Base-by-base conservation (phyloP, 2,888 invertebrate genomes). In the Callyntrura guangdongensis region DNA sequence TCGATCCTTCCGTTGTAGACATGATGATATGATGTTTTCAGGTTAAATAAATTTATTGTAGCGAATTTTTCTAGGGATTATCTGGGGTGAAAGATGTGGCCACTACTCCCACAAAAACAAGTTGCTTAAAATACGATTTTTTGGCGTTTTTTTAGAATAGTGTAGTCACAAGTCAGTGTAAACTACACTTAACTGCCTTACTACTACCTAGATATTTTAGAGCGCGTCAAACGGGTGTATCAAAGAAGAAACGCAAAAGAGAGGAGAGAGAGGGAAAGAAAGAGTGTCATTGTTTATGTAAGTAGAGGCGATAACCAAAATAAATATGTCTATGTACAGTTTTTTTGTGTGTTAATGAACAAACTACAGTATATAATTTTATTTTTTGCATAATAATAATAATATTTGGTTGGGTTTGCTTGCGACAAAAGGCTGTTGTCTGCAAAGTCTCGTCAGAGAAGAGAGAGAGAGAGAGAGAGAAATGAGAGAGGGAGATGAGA, bases 221-320 rank as follows among this genome's bases (percentile, higher is more conserved):
- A 74, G 47, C 47, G 47, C 27, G n/a, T 12, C 17, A 74, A 20
- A 77, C 36, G 36, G 36, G 2, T 36, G 36, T 36, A 36, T 22
- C 14, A 22, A 27, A 77, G 25, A 27, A 77, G 20, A n/a, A n/a
- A n/a, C n/a, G n/a, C n/a, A n/a, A 36, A 36, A 36, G 36, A 36
- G 3, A 36, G 6, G 6, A 4, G 36, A 6, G 36, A 36, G 36
- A 36, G 36, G 36, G 36, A 36, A 36, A 36, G 36, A 56, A 79
- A 79, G 59, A 36, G n/a, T n/a, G 25, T 27, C 79, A 79, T 79
- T 79, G 79, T 79, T 79, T 79, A 56, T 79, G 74, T 59, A 56
- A 25, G 3, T 22, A 22, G 20, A 74, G 47, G 59, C 25, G 56
- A 36, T 22, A 77, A 77, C 49, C 25, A 77, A 56, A 79, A 74